phyloP scores from a whole-genome alignment of 2,797 vertebrate species.

The Nasua narica region DNA sequence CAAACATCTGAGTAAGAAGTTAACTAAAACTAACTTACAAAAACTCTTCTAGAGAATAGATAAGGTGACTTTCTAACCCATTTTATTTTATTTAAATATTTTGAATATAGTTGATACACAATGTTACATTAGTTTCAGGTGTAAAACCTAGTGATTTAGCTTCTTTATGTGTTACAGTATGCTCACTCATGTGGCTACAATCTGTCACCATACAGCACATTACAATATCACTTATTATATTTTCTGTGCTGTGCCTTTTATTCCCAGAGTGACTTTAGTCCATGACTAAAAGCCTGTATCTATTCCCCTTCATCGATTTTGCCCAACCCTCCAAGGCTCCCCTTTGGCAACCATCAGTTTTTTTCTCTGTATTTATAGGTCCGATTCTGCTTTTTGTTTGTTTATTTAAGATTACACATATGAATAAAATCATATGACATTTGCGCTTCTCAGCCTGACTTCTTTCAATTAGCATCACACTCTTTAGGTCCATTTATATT shows the following conservation, averaged over 20 bases:
- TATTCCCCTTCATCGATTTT: background rate
- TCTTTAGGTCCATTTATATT: background rate
- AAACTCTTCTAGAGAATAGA: background rate
- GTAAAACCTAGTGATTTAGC: background rate
- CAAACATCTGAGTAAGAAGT: background rate
- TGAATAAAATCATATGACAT: background rate
- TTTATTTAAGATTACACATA: background rate
- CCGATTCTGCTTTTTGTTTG: background rate
- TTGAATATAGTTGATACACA: background rate
- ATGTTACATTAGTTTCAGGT: background rate
- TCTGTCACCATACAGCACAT: background rate
- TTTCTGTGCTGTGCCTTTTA: background rate
- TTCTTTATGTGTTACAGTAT: background rate
- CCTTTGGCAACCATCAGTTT: background rate
- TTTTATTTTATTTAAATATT: background rate
- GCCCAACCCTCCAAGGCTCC: background rate
- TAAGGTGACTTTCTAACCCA: background rate
- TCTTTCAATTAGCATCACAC: background rate
- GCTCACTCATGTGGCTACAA: background rate
- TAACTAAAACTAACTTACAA: background rate
- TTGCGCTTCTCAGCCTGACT: background rate
- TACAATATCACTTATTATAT: background rate
- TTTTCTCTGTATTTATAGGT: background rate
- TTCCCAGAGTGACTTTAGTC: background rate
- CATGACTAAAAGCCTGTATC: background rate